Evolutionary conservation across 2,113 vertebrate genomes (phyloP).

Genomic region (Cheirogaleus medius): DNA sequence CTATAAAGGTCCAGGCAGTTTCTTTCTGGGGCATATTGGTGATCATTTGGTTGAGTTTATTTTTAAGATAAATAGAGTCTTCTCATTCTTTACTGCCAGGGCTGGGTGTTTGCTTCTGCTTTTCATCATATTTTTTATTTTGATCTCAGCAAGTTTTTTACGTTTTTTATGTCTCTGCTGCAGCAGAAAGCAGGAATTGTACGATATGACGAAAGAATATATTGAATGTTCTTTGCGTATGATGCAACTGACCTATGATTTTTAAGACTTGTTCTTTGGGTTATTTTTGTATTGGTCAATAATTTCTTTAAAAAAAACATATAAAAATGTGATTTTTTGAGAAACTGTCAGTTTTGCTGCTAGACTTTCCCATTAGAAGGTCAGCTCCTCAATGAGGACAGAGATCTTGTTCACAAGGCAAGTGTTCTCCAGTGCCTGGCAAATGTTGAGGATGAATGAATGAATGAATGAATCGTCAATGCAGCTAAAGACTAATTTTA

Average conservation of each 20-base stretch:
- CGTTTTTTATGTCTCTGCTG: not conserved
- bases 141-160: constrained; percentile 11
- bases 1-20: not conserved
- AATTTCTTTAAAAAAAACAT: not conserved
- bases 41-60: not conserved
- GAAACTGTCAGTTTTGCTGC: not conserved
- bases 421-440: not conserved
- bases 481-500: not conserved
- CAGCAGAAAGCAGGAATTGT: not conserved
- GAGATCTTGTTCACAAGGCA: not conserved
- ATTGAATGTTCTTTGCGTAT: not conserved
- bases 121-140: not conserved
- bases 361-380: not conserved
- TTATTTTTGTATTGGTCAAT: constrained; percentile 40
- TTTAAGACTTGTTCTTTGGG: not conserved
- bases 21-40: not conserved
- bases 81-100: not conserved
- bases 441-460: not conserved
- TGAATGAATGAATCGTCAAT: not conserved
- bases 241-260: not conserved
- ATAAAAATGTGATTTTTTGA: not conserved
- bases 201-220: not conserved
- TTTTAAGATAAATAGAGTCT: constrained; percentile 7
- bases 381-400: not conserved
- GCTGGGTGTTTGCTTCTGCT: not conserved